Conservation (phyloP, 2,797 vertebrate genomes). For the Anabas testudineus region DNA sequence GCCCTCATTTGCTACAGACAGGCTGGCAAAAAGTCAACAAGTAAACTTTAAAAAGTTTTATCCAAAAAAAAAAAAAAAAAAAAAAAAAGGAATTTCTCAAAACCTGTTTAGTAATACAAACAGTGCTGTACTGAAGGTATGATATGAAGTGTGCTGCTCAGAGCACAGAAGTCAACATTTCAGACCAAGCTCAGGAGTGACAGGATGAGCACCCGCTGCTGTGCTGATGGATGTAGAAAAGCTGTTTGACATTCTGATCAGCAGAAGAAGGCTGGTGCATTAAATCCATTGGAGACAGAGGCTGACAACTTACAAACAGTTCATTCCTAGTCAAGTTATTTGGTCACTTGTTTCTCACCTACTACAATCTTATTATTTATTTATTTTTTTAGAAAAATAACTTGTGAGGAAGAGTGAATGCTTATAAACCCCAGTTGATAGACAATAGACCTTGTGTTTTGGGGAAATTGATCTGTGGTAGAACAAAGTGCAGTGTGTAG, state of each 20-base stretch:
- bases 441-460: conserved; percentile 74
- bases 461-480: conserved; percentile 61
- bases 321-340: conserved; percentile 80
- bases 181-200: conserved; percentile 71
- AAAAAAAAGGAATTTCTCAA: conserved; percentile 60
- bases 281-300: conserved; percentile 76
- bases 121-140: conserved; percentile 76
- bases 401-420: conserved; percentile 75
- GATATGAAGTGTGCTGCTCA: conserved; percentile 70
- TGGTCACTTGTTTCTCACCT: conserved; percentile 81
- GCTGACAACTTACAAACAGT: conserved; percentile 68
- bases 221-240: conserved; percentile 81
- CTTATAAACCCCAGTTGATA: conserved; percentile 63
- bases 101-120: conserved; percentile 85
- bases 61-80: conserved; percentile 40
- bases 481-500: conserved; percentile 79
- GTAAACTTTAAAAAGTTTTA: conserved; percentile 82
- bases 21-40: conserved; percentile 85
- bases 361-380: conserved; percentile 60
- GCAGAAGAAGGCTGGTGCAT: conserved; percentile 84
- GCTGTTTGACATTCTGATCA: conserved; percentile 83
- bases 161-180: conserved; percentile 65
- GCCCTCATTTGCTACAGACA: conserved; percentile 88
- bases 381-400: conserved; percentile 78
- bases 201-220: conserved; percentile 73